These are phyloP conservation scores for Cordilura impudica DNA, from an alignment of 2,888 invertebrate species.

Conservation along the genomic window DNA sequence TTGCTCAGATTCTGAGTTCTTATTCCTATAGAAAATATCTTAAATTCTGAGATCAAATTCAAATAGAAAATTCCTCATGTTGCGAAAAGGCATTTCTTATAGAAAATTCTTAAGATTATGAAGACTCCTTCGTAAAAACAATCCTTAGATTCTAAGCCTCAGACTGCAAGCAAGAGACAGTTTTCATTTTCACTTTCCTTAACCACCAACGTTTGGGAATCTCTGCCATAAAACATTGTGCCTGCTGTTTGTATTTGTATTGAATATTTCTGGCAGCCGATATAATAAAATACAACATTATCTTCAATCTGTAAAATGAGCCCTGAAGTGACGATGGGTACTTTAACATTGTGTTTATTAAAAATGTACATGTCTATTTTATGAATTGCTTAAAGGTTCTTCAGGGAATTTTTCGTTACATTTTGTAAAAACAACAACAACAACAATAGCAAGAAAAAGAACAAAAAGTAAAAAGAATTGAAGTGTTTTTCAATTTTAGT, in stretches of 20 bases:
- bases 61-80: no score
- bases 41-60: no score
- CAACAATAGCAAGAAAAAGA: no score
- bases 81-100: no score
- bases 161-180: no score
- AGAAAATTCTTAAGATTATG: no score
- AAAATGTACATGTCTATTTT: constrained; percentile 45
- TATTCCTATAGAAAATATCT: no score
- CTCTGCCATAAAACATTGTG: not conserved
- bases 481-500: constrained; percentile 14
- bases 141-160: no score
- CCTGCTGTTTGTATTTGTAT: constrained; percentile 11
- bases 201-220: not conserved
- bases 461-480: constrained; percentile 18
- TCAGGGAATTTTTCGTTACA: constrained; percentile 20
- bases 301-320: constrained; percentile 61
- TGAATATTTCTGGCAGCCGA: constrained; percentile 32
- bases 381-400: constrained; percentile 48
- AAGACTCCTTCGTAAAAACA: no score
- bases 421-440: not conserved
- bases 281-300: constrained; percentile 58
- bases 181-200: no score
- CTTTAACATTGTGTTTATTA: constrained; percentile 56
- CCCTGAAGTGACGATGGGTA: constrained; percentile 59
- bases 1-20: no score